Percentiles rank a stretch among this genome's conserved stretches.
These are phyloP conservation scores for Bubo blakistoni DNA, from an alignment of 2,113 vertebrate genomes.

Conservation along the genomic window DNA sequence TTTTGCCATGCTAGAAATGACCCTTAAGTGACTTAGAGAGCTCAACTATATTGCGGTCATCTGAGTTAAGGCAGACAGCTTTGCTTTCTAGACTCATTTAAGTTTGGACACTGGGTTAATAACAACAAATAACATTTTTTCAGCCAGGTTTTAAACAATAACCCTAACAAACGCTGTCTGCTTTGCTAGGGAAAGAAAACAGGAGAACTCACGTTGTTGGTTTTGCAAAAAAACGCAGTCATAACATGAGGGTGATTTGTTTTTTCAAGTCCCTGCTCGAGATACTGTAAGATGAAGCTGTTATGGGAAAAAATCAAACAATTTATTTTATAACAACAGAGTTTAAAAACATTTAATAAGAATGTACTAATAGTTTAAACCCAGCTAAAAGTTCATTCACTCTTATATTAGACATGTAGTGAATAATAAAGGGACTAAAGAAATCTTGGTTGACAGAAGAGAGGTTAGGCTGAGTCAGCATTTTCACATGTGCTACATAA, in stretches of 20 bases:
- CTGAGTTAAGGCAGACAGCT: background rate
- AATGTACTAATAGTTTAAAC: background rate
- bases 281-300: background rate
- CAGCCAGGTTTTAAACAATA: background rate
- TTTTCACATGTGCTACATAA: background rate
- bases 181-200: background rate
- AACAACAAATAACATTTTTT: background rate
- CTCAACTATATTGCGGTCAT: background rate
- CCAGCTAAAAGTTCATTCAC: background rate
- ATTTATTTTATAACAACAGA: background rate
- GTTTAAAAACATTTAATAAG: background rate
- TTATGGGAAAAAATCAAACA: conserved; percentile 22
- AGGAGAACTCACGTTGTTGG: background rate
- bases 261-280: background rate
- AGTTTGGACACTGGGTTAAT: background rate
- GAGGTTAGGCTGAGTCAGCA: background rate
- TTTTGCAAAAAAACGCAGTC: background rate
- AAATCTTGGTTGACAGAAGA: background rate
- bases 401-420: background rate
- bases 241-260: background rate
- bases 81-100: background rate
- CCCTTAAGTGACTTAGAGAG: background rate
- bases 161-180: background rate
- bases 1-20: background rate
- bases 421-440: background rate